Conservation (phyloP, 2,888 invertebrate species). For the Lasiommata megera region DNA sequence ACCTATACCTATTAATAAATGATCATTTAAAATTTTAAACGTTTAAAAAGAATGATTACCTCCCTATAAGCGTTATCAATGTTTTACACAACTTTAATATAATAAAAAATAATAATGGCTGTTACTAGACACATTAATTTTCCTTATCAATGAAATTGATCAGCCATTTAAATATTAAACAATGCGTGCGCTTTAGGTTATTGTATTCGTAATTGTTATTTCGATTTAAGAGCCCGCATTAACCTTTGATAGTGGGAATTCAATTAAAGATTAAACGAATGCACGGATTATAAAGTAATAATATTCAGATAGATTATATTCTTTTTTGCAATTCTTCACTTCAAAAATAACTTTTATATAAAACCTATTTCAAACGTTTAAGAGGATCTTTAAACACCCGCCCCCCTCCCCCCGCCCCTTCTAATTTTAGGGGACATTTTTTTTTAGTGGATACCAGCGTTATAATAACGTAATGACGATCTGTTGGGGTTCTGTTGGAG, state of each 20-base stretch:
- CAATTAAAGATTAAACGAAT: constrained; percentile 3
- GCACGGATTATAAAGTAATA: not conserved
- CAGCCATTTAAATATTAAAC: constrained; percentile 13
- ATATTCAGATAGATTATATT: too few species aligned
- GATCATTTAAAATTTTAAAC: not conserved
- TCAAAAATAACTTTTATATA: too few species aligned
- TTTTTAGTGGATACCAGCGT: too few species aligned
- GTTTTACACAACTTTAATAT: constrained; percentile 8
- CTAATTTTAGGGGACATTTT: too few species aligned
- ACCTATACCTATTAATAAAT: too few species aligned
- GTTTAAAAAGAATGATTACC: not conserved
- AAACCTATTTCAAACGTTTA: too few species aligned
- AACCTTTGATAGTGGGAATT: constrained; percentile 17
- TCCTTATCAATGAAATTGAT: constrained; percentile 19
- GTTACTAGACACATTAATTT: constrained; percentile 20
- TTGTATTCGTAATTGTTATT: constrained; percentile 23
- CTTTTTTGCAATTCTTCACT: too few species aligned
- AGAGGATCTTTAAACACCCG: too few species aligned
- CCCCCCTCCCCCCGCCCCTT: too few species aligned
- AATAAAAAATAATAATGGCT: constrained; percentile 4
- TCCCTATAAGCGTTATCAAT: not conserved
- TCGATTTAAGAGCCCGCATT: constrained; percentile 17
- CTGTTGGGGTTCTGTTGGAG: too few species aligned
- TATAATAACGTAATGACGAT: too few species aligned
- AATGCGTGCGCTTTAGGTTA: constrained; percentile 15